Base-by-base conservation (phyloP, 1,140 invertebrate genomes). In the Cotesia vestalis region DNA sequence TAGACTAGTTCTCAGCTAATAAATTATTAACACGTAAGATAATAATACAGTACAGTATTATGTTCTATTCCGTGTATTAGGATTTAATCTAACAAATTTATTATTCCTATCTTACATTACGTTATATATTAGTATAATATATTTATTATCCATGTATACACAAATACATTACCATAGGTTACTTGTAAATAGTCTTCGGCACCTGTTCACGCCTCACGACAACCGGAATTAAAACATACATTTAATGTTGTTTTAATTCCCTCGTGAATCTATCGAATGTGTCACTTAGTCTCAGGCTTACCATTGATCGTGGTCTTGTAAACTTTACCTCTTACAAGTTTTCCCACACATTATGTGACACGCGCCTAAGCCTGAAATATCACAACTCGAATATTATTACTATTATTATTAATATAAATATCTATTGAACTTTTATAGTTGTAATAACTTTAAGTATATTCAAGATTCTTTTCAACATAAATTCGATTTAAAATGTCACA, bases 401-500 rank as follows among this genome's bases (percentile, higher is more conserved):
- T 46, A 46, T 36, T 62, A 51, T 52, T 67, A 34, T 40, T 51
- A 55, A 51, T 51, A 62, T 36, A 71, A 40, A 14, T 66, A 46
- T 66, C 52, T 72, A 57, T 60, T 72, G 57, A 73, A 76, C 75
- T 76, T 76, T 76, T 72, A 69, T 72, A 76, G 69, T 66, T 55
- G n/a, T 12, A 40, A 46, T 46, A 46, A 46, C 6, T 11, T 46
- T 46, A 8, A 9, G 11, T 9, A 6, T 46, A 46, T 46, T 46
- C 61, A 17, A 4, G 61, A 55, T 20, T 40, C 63, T 73, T 20
- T 53, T 34, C 57, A 40, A 61, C 52, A 69, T 73, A 73, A 76
- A 76, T 76, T 76, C 75, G 72, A 74, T 74, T 74, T 73, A 72
- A 71, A 74, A 71, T 74, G 73, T 74, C 73, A 60, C 67, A 74